Evolutionary conservation across 2,113 vertebrate species (phyloP), one percentile per base, ranked within the genome.

Genomic region (Melospiza melodia): DNA sequence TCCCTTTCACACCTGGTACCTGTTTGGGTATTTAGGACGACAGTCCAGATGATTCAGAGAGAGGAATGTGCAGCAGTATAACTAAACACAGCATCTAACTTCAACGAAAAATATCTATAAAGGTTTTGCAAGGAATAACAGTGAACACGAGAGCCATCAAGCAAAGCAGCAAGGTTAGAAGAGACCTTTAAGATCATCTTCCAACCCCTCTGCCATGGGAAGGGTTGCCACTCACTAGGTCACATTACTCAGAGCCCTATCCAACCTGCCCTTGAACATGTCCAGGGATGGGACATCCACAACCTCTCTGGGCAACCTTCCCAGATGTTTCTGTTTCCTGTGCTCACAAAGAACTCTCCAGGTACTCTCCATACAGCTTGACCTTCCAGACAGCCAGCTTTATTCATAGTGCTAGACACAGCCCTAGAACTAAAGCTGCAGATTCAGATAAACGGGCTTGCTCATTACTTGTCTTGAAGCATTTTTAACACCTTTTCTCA

Each of bases 11-110:
- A 14, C 11, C 49, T 79, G 19, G 30, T 43, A 90, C 12, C 14
- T n/a, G 23, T 85, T 37, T 79, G 30, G 23, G 24, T 67, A 55
- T 16, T 84, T 43, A n/a, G 33, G 30, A 75, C 2, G 22, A 21
- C 10, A 68, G 35, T 33, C 13, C 19, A 49, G 43, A 12, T 6
- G 55, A 21, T 43, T 39, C 0, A 0, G 17, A 33, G 2, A 30
- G 25, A 88, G 46, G 4, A 71, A 68, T 1, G 2, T 20, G 37
- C 54, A 61, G 30, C 2, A 54, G 6, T 25, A 25, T 18, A 39
- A 52, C 8, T 21, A 67, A 49, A 74, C 7, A 67, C 9, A 33
- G 12, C 6, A 48, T 24, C 80, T 78, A 63, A 55, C 7, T 28
- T 75, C 43, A 84, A 57, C 25, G n/a, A 48, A 44, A 44, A 48